These are phyloP conservation scores for Reticulitermes lucifugus DNA, from an alignment of 2,888 invertebrate species.

Conservation along the genomic window DNA sequence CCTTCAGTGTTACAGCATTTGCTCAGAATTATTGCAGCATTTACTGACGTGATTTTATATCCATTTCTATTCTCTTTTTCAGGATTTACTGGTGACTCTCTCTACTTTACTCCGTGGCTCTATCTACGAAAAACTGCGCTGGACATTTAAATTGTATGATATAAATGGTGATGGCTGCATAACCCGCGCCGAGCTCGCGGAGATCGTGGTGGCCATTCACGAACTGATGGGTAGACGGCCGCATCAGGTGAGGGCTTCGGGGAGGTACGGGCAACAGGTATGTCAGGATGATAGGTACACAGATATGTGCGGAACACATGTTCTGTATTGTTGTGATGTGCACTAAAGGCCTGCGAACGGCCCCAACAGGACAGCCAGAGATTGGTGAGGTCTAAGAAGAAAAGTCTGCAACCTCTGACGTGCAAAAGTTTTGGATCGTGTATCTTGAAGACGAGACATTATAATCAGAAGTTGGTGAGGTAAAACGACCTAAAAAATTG, in stretches of 20 bases:
- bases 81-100: conserved; percentile 94
- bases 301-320: background rate
- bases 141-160: conserved; percentile 97
- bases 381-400: background rate
- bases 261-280: conserved; percentile 40
- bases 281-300: conserved; percentile 34
- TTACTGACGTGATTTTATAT: background rate
- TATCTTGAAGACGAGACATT: too few relatives aligned
- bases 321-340: conserved; percentile 14
- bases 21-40: too few relatives aligned
- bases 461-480: too few relatives aligned
- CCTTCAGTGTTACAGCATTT: too few relatives aligned
- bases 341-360: conserved; percentile 32
- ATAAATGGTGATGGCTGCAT: conserved; percentile 97
- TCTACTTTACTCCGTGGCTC: conserved; percentile 93
- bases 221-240: conserved; percentile 87
- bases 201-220: conserved; percentile 91
- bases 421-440: too few relatives aligned
- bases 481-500: too few relatives aligned
- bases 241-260: conserved; percentile 65
- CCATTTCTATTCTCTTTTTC: conserved; percentile 54
- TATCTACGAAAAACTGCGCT: conserved; percentile 92
- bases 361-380: background rate
- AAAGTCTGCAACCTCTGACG: too few relatives aligned
- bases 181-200: conserved; percentile 88